Evolutionary conservation across 2,797 vertebrate species (phyloP).

Genomic region (Tapirus indicus): DNA sequence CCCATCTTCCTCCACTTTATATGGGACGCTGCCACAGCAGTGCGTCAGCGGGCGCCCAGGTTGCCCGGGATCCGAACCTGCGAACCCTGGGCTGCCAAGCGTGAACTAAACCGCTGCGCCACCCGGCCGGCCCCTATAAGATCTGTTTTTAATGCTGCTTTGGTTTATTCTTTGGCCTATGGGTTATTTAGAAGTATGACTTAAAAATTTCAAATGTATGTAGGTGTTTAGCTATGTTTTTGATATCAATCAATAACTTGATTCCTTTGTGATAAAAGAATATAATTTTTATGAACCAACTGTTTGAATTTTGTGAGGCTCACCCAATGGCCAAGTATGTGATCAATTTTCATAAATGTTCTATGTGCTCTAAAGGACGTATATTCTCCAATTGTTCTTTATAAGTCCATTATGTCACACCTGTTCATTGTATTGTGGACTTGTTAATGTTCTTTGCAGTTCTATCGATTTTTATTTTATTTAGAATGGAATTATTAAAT

Average conservation of each 20-base stretch:
- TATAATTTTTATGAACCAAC: neutral
- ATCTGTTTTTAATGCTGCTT: slow-evolving; percentile 20
- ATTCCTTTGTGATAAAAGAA: neutral
- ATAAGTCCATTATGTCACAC: neutral
- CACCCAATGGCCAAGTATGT: neutral
- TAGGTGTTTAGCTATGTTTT: neutral
- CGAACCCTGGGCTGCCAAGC: too few relatives aligned
- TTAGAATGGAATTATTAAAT: slow-evolving; percentile 34
- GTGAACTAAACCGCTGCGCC: too few relatives aligned
- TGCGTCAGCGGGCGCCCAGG: too few relatives aligned
- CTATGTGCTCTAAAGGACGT: neutral
- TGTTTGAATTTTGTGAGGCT: slow-evolving; percentile 31
- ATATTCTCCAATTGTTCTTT: neutral
- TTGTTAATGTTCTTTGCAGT: slow-evolving; percentile 1
- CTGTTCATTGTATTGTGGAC: neutral
- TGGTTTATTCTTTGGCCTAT: neutral
- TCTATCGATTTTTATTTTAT: slow-evolving; percentile 3
- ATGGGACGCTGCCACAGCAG: too few relatives aligned
- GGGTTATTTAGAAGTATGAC: neutral
- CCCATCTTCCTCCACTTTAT: too few relatives aligned
- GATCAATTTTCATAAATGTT: slow-evolving; percentile 34
- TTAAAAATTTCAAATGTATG: slow-evolving; percentile 33
- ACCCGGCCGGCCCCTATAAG: too few relatives aligned
- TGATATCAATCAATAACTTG: neutral
- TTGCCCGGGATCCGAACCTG: too few relatives aligned